Evolutionary conservation across 2,888 invertebrate species (phyloP).

Genomic region (Julus scanicus): DNA sequence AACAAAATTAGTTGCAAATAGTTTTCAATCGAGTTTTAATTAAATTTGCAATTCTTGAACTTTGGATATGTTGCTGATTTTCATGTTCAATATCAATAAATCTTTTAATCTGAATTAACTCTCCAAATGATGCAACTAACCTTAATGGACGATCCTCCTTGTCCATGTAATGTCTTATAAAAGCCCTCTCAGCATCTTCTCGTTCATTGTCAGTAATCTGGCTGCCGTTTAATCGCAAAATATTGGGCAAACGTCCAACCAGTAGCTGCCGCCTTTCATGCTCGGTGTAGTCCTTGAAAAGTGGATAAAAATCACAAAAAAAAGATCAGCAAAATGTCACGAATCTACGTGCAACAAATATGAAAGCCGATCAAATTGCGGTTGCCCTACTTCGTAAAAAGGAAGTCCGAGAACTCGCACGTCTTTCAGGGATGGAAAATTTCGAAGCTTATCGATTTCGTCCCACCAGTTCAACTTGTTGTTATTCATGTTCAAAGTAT

Average conservation of each 20-base stretch:
- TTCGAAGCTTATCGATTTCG: conserved; percentile 85
- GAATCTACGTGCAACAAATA: conserved; percentile 59
- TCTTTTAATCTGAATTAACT: too few relatives aligned
- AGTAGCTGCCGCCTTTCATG: conserved; percentile 88
- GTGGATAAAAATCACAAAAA: conserved; percentile 5
- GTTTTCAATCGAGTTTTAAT: too few relatives aligned
- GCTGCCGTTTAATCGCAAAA: conserved; percentile 89
- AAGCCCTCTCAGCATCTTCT: conserved; percentile 92
- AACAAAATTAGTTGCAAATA: background rate
- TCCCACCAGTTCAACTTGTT: conserved; percentile 87
- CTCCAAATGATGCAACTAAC: conserved; percentile 66
- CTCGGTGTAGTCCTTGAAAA: conserved; percentile 80
- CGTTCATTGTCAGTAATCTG: conserved; percentile 84
- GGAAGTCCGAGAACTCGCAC: conserved; percentile 83
- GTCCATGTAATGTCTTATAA: conserved; percentile 91
- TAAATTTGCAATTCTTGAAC: too few relatives aligned
- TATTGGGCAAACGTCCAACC: conserved; percentile 87
- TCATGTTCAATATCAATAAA: too few relatives aligned
- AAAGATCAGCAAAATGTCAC: conserved; percentile 43
- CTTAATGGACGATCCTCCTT: conserved; percentile 83
- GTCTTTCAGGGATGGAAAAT: conserved; percentile 84
- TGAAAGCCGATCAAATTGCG: too few relatives aligned
- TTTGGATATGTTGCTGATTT: too few relatives aligned
- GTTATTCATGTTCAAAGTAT: conserved; percentile 78
- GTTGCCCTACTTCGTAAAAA: conserved; percentile 69